phyloP scores from a whole-genome alignment of 2,888 invertebrate genomes.

The Noctua fimbriata region DNA sequence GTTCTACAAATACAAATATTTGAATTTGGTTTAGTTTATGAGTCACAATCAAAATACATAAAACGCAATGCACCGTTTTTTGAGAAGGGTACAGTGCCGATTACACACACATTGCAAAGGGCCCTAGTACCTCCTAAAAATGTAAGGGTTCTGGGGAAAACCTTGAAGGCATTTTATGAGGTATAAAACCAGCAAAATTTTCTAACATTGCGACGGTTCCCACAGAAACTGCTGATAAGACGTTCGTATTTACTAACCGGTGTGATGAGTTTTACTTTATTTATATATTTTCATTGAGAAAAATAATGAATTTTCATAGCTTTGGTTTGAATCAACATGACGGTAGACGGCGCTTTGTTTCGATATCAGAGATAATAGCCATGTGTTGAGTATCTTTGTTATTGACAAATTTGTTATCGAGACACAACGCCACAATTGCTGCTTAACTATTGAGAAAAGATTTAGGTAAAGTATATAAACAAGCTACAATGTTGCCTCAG shows the following conservation, averaged over 20 bases:
- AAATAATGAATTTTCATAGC: background rate
- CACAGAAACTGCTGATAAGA: background rate
- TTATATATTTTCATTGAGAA: background rate
- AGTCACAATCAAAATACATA: background rate
- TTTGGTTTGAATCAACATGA: background rate
- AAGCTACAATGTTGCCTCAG: conserved; percentile 4
- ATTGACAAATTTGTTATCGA: background rate
- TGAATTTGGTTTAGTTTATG: background rate
- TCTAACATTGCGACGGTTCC: background rate
- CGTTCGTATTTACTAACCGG: too few relatives aligned
- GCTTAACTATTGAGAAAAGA: background rate
- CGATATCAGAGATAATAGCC: background rate
- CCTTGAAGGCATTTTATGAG: background rate
- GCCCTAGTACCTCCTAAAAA: background rate
- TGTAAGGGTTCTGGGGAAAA: background rate
- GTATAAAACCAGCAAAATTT: background rate
- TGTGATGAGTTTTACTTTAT: too few relatives aligned
- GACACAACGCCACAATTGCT: background rate
- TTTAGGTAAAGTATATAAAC: background rate
- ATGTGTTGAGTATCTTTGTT: background rate
- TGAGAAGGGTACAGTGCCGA: background rate
- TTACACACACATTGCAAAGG: background rate
- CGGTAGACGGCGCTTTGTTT: background rate
- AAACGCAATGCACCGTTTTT: background rate
- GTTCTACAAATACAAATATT: too few relatives aligned